Evolutionary conservation across 1,140 invertebrate species (phyloP).

Genomic region (Yoshiicerus persimilis): DNA sequence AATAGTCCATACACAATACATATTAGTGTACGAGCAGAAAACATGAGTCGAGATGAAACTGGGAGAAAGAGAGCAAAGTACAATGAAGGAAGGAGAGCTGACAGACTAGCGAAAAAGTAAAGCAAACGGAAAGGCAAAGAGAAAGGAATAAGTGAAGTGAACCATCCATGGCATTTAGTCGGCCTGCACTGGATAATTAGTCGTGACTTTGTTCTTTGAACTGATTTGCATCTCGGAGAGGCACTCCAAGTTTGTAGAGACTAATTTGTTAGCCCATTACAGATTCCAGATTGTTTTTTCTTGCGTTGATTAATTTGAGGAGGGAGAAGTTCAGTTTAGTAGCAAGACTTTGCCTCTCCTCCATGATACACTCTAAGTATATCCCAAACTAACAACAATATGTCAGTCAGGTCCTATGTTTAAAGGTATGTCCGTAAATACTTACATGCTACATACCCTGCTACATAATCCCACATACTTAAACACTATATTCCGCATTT

Average conservation of each 20-base stretch:
- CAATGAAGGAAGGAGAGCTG: background rate
- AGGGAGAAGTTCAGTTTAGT: background rate
- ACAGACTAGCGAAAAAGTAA: background rate
- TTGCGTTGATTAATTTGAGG: conserved; percentile 36
- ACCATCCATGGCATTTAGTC: conserved; percentile 32
- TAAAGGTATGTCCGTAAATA: background rate
- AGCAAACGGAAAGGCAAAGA: background rate
- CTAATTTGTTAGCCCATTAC: conserved; percentile 39
- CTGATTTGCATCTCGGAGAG: conserved; percentile 29
- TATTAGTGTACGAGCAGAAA: background rate
- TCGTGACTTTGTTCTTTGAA: conserved; percentile 29
- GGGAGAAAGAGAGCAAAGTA: background rate
- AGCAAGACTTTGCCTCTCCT: background rate
- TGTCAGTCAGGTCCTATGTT: background rate
- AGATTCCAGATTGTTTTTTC: conserved; percentile 38
- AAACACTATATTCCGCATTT: background rate
- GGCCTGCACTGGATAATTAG: conserved; percentile 28
- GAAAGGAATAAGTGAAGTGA: conserved; percentile 26
- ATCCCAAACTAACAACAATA: background rate
- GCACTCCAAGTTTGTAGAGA: conserved; percentile 28
- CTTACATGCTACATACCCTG: background rate
- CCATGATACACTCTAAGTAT: background rate
- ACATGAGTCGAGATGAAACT: background rate
- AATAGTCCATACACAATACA: background rate
- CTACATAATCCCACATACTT: too few species aligned